These are phyloP conservation scores for Venustoraphidia nigricollis DNA, from an alignment of 2,888 invertebrate genomes.

Conservation along the genomic window DNA sequence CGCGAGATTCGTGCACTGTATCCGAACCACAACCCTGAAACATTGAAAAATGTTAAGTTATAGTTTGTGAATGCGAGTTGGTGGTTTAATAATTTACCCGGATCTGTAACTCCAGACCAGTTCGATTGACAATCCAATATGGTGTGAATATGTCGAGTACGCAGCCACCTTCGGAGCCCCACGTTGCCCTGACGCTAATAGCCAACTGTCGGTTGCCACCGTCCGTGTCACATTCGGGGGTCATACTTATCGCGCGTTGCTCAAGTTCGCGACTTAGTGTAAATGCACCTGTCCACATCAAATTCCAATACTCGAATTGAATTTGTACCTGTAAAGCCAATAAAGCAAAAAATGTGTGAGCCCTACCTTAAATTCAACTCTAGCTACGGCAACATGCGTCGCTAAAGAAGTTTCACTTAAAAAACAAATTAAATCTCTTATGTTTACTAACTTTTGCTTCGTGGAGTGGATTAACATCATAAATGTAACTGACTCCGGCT, in stretches of 20 bases:
- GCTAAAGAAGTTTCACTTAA: too few species aligned
- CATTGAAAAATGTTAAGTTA: neutral
- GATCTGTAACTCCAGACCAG: slow-evolving; percentile 65
- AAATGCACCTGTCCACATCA: slow-evolving; percentile 51
- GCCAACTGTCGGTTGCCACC: slow-evolving; percentile 47
- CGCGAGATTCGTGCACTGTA: slow-evolving; percentile 36
- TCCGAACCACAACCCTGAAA: slow-evolving; percentile 45
- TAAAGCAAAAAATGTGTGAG: neutral
- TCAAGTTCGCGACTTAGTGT: neutral
- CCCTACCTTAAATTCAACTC: too few species aligned
- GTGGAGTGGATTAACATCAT: slow-evolving; percentile 36
- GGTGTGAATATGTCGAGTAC: slow-evolving; percentile 59
- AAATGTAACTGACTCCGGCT: slow-evolving; percentile 53
- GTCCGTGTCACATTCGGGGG: slow-evolving; percentile 49
- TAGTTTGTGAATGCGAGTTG: neutral
- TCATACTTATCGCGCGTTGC: neutral
- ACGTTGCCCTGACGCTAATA: slow-evolving; percentile 42
- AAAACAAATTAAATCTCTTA: neutral
- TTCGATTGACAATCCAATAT: slow-evolving; percentile 83
- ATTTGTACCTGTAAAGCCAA: neutral
- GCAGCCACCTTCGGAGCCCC: slow-evolving; percentile 41
- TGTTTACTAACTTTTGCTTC: neutral
- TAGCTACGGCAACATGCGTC: too few species aligned
- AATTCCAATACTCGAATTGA: slow-evolving; percentile 41
- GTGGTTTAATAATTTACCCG: slow-evolving; percentile 37